Evolutionary conservation across 2,797 vertebrate species (phyloP).

Genomic region (Acanthurus lineatus): DNA sequence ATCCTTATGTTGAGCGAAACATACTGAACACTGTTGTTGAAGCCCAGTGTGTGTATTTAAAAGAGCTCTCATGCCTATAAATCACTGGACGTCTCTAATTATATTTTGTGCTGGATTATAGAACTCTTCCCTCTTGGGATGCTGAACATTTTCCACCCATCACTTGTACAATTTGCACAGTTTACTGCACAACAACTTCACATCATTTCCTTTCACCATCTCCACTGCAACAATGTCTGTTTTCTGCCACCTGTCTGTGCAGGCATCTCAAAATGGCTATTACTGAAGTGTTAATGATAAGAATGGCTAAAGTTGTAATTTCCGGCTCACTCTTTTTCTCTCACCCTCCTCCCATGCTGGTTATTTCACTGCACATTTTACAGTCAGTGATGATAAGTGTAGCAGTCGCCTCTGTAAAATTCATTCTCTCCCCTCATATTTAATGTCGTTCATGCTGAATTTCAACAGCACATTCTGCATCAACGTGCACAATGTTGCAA

Average conservation of each 20-base stretch:
- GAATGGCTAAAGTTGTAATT: slow-evolving; percentile 9
- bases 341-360: not conserved
- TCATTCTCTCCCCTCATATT: slow-evolving; percentile 2
- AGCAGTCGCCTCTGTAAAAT: slow-evolving; percentile 14
- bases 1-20: slow-evolving; percentile 26
- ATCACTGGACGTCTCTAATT: slow-evolving; percentile 51
- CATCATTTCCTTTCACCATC: slow-evolving; percentile 35
- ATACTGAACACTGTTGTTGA: slow-evolving; percentile 18
- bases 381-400: slow-evolving; percentile 21
- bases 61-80: slow-evolving; percentile 33
- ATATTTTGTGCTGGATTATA: slow-evolving; percentile 19
- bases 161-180: slow-evolving; percentile 37
- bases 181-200: slow-evolving; percentile 45
- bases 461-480: not conserved
- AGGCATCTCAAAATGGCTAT: slow-evolving; percentile 33
- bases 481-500: not conserved
- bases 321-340: slow-evolving; percentile 16
- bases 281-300: slow-evolving; percentile 47
- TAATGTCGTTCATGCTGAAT: not conserved
- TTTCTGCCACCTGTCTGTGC: slow-evolving; percentile 39
- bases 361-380: slow-evolving; percentile 18
- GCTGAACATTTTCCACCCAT: slow-evolving; percentile 56
- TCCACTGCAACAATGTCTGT: slow-evolving; percentile 24
- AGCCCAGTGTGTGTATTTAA: slow-evolving; percentile 34
- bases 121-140: slow-evolving; percentile 44